Evolutionary conservation across 1,140 invertebrate genomes (phyloP), one percentile per base, ranked within the genome.

Genomic region (Drosophila grimshawi): DNA sequence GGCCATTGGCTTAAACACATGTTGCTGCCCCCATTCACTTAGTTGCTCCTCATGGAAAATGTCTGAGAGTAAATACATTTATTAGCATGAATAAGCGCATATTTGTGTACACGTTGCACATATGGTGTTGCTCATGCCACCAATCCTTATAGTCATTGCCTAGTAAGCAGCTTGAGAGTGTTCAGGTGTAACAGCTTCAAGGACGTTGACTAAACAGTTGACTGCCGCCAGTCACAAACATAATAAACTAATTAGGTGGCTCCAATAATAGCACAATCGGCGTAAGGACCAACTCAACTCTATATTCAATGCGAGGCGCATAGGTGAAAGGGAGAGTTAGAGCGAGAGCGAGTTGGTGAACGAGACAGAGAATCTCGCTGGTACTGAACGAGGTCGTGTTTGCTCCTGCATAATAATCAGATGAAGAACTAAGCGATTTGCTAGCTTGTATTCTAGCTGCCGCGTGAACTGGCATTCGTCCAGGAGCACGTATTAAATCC

Each of bases 401-500:
- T 62, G 61, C 65, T 75, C 41, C 71, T 80, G 78, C 76, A 80
- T 78, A 80, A 70, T 80, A 80, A 80, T 70, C 76, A 80, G 78
- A 59, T 71, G 59, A 67, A 63, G 45, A 73, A 81, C 68, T 64
- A 75, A 73, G 29, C 51, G 55, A 68, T 73, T 69, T 75, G 56
- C 46, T 4, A 37, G 33, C 30, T 43, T n/a, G 10, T 43, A 33
- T 8, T 61, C 3, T 29, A 1, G 35, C 33, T 55, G 29, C 19
- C 11, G n/a, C 49, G 37, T 41, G 35, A 53, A 29, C 51, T 35
- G 45, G 32, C 46, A n/a, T 19, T 19, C 10, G 32, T 11, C 29
- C 76, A 76, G 60, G 64, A 76, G 67, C 76, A 82, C 80, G 80
- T 82, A 82, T 82, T 72, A 81, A 82, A 76, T 76, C 76, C 76